phyloP scores from a whole-genome alignment of 2,888 invertebrate genomes.

The Ptilodon capucinus region DNA sequence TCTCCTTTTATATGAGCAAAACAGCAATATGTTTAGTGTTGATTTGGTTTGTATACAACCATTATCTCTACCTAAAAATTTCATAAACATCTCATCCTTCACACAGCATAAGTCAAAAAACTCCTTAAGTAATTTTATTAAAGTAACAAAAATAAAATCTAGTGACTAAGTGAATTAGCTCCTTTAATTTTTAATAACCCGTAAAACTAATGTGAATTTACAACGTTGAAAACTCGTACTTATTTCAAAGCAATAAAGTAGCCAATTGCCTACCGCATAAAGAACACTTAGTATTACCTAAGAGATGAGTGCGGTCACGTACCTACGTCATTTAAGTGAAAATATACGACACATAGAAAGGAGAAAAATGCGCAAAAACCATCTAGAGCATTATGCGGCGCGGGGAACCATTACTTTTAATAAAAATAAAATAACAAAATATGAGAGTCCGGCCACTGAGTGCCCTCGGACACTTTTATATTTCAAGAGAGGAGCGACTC shows the following conservation, averaged over 20 bases:
- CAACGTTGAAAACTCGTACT: background rate
- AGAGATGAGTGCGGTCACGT: constrained; percentile 69
- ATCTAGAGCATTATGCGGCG: constrained; percentile 76
- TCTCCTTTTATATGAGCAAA: no score
- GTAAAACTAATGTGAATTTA: no score
- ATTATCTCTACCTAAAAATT: no score
- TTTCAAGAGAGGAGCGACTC: constrained; percentile 57
- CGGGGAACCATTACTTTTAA: constrained; percentile 80
- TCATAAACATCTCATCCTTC: no score
- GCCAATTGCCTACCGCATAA: constrained; percentile 41
- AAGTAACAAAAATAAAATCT: no score
- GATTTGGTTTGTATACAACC: no score
- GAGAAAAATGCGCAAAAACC: constrained; percentile 78
- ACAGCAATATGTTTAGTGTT: no score
- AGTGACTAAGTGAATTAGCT: no score
- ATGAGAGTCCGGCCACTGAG: constrained; percentile 82
- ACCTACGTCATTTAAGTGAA: constrained; percentile 80
- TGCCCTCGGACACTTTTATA: constrained; percentile 80
- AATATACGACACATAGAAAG: constrained; percentile 77
- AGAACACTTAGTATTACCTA: constrained; percentile 54
- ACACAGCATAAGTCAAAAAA: no score
- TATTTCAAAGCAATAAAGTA: constrained; percentile 22
- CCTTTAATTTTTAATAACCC: no score
- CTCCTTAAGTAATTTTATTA: no score
- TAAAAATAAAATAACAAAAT: constrained; percentile 83